These are phyloP conservation scores for Abrostola tripartita DNA, from an alignment of 2,888 invertebrate genomes.

Conservation along the genomic window DNA sequence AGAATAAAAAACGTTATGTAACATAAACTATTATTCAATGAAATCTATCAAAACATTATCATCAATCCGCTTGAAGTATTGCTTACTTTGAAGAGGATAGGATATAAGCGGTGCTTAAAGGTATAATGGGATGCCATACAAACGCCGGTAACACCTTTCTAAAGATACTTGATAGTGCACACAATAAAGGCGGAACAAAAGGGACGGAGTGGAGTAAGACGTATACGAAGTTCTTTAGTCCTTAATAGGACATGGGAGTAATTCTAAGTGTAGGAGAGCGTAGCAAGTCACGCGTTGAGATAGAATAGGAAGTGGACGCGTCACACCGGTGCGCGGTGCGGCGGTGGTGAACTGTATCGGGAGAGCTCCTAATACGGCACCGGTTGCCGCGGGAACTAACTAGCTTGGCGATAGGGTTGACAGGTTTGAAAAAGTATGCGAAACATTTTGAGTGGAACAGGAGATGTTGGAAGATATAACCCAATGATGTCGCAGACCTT, in stretches of 20 bases:
- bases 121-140: conserved; percentile 35
- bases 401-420: conserved; percentile 31
- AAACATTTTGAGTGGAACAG: not conserved
- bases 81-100: conserved; percentile 11
- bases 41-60: conserved; percentile 18
- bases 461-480: not conserved
- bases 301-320: conserved; percentile 58
- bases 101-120: conserved; percentile 19
- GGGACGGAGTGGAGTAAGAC: conserved; percentile 3
- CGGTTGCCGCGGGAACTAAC: conserved; percentile 55
- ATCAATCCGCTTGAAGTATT: conserved; percentile 10
- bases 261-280: conserved; percentile 33
- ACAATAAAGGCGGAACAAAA: conserved; percentile 31
- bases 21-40: not conserved
- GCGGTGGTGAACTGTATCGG: conserved; percentile 59
- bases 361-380: conserved; percentile 66
- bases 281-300: conserved; percentile 56
- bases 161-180: conserved; percentile 24
- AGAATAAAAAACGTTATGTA: not conserved
- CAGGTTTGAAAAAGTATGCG: not conserved
- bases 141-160: conserved; percentile 30
- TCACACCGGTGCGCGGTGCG: conserved; percentile 45
- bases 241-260: conserved; percentile 39
- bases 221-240: conserved; percentile 29
- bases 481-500: not conserved